A percentile compares a stretch with the other conserved stretches of the same genome.
Evolutionary conservation across 2,888 invertebrate genomes (phyloP).

Genomic region (Meta bourneti): DNA sequence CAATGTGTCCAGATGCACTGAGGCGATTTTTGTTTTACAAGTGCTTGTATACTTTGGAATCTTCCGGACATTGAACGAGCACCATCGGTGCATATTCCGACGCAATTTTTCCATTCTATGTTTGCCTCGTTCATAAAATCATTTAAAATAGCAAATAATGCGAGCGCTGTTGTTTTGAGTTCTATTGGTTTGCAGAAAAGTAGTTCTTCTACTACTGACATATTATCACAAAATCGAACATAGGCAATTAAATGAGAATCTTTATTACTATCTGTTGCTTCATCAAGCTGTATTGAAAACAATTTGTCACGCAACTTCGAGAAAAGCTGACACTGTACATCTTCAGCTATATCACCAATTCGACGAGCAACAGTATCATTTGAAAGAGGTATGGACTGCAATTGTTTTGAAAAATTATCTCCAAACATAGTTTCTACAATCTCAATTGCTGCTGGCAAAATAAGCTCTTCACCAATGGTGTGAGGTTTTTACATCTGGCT

Average conservation of each 20-base stretch:
- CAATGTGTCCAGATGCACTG: no score
- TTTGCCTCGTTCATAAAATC: constrained; percentile 58
- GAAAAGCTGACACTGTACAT: constrained; percentile 51
- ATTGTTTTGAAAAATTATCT: no score
- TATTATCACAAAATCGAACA: no score
- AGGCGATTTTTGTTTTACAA: no score
- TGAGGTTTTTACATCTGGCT: constrained; percentile 24
- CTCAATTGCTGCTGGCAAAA: constrained; percentile 53
- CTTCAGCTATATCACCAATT: constrained; percentile 53
- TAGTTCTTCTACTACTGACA: no score
- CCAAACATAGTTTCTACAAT: constrained; percentile 34
- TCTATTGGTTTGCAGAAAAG: no score
- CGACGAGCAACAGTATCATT: constrained; percentile 53
- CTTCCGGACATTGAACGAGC: constrained; percentile 57
- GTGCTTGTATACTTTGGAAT: background rate
- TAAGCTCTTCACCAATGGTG: constrained; percentile 53
- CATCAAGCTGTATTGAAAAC: no score
- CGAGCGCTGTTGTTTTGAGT: no score
- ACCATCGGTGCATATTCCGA: constrained; percentile 65
- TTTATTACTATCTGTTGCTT: no score
- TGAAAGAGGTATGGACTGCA: background rate
- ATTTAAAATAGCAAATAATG: no score
- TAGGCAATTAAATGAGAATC: no score
- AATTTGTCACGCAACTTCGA: constrained; percentile 45
- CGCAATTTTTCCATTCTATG: constrained; percentile 64